Evolutionary conservation across 2,113 vertebrate genomes (phyloP).

Genomic region (Cochlearius cochlearius): DNA sequence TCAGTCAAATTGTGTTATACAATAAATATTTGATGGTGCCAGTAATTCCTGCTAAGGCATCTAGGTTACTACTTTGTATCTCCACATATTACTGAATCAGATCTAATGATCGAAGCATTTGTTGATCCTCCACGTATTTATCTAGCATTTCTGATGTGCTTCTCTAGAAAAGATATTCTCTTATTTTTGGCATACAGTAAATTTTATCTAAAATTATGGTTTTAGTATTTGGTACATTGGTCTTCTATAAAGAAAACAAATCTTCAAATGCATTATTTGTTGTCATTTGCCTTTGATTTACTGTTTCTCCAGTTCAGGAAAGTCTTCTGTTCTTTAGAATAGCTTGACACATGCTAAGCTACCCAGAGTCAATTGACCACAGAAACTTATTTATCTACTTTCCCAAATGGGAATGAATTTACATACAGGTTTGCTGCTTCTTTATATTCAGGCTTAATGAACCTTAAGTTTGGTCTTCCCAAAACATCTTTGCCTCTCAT

Average conservation of each 20-base stretch:
- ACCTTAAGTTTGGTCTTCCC: neutral
- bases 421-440: neutral
- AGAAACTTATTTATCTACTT: neutral
- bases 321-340: neutral
- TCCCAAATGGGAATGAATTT: neutral
- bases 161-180: neutral
- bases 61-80: neutral
- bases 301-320: neutral
- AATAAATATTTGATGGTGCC: neutral
- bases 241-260: neutral
- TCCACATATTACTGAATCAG: neutral
- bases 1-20: neutral
- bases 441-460: neutral
- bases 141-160: neutral
- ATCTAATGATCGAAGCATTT: neutral
- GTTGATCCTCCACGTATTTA: neutral
- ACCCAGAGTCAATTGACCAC: neutral
- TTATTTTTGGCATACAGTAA: neutral
- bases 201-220: neutral
- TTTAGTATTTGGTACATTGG: neutral
- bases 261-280: neutral
- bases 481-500: neutral
- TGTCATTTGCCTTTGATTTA: neutral
- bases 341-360: neutral
- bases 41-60: neutral